Base-by-base conservation (phyloP, 2,797 vertebrate genomes). In the Bradypodion ventrale region DNA sequence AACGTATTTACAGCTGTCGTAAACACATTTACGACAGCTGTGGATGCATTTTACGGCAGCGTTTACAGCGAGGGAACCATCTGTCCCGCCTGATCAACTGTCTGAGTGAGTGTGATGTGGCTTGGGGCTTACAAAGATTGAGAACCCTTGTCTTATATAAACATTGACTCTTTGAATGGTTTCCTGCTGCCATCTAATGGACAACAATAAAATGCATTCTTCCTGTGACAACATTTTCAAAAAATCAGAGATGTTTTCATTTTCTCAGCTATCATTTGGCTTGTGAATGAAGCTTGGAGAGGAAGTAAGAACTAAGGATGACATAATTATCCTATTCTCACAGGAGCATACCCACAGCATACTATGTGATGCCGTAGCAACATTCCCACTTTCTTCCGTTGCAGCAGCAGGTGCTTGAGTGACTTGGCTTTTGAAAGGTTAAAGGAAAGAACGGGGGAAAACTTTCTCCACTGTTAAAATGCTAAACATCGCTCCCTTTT, bases 181-280 rank as follows among this genome's bases (percentile, higher is more conserved):
- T 89, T 77, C 65, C 29, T 79, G 56, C 82, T 91, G 94, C 95
- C 94, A 93, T 87, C 95, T 96, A 91, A 94, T 87, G 94, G 90
- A 1, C 29, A 37, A 23, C 25, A 37, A 4, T 78, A 73, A 81
- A 40, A 68, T 75, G 85, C 0, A 66, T 23, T 59, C 52, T 59
- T 27, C 32, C 49, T 19, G 9, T 10, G 27, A 37, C n/a, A 52
- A 46, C 37, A 49, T 56, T 66, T 68, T 12, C 25, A 44, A 44
- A 44, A 82, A 68, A 19, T 35, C 63, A 8, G 52, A 49, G 32
- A 27, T 13, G 3, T 35, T 10, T 49, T 62, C 56, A 49, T 37
- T 72, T 40, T 70, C 46, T 3, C 7, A 27, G 69, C 69, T 42
- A 37, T 8, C 27, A 1, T 25, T 40, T 42, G 12, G 23, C 8